A percentile compares a stretch with the other conserved stretches of the same genome.
phyloP scores from a whole-genome alignment of 2,113 vertebrate species.

The Cathartes aura region DNA sequence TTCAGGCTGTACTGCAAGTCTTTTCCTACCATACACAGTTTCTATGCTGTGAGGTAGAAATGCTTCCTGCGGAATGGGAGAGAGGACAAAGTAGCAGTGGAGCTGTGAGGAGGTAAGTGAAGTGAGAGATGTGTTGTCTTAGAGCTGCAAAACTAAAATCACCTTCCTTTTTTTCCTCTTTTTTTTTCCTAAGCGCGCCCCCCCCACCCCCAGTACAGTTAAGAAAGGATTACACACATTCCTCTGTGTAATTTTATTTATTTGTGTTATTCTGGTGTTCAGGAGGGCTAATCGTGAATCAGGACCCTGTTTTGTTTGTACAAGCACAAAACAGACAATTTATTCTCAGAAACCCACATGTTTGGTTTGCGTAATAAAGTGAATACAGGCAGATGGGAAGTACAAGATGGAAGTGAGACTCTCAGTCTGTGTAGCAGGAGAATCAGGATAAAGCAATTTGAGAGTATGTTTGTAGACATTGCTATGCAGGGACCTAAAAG shows the following conservation, averaged over 20 bases:
- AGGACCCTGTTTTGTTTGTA: background rate
- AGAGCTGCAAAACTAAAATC: background rate
- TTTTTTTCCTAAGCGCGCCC: no score
- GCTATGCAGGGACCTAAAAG: background rate
- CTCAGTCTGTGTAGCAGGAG: background rate
- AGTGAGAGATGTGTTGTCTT: background rate
- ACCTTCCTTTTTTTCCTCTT: no score
- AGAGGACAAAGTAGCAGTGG: background rate
- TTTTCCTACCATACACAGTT: background rate
- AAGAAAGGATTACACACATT: background rate
- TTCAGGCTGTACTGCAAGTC: background rate
- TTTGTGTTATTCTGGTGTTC: background rate
- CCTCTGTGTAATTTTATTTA: background rate
- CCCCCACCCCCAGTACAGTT: rapidly evolving
- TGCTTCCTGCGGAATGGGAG: background rate
- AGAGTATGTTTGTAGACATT: background rate
- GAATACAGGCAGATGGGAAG: background rate
- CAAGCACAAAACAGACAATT: background rate
- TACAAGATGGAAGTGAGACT: background rate
- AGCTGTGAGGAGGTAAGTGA: background rate
- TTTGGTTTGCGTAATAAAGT: background rate
- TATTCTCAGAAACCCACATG: background rate
- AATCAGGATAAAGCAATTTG: background rate
- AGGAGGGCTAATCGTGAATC: background rate
- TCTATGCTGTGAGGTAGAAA: background rate